phyloP scores from a whole-genome alignment of 2,888 invertebrate species.

The Atrina japonica region DNA sequence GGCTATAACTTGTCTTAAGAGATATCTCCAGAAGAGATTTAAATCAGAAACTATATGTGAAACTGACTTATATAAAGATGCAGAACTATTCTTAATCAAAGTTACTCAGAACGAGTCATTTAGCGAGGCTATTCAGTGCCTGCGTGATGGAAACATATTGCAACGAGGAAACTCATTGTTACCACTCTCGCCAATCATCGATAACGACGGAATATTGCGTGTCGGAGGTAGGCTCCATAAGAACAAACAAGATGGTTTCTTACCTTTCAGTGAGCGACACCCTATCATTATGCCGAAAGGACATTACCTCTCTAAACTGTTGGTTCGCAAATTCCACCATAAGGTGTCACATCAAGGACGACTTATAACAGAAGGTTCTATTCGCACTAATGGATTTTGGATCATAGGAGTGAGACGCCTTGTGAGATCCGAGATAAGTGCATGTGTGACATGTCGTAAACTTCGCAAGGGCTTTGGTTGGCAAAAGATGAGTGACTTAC shows the following conservation, averaged over 20 bases:
- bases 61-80: not conserved
- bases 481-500: constrained; percentile 32
- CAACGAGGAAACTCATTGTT: constrained; percentile 1
- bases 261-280: not conserved
- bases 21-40: not conserved
- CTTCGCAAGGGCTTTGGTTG: not conserved
- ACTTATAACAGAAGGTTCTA: constrained; percentile 32
- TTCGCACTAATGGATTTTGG: constrained; percentile 30
- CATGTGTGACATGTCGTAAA: constrained; percentile 26
- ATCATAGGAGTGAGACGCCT: constrained; percentile 4
- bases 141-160: not conserved
- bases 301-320: constrained; percentile 18
- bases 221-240: constrained; percentile 26
- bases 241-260: not conserved
- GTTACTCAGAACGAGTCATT: not conserved
- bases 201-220: constrained; percentile 11
- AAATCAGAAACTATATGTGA: not conserved
- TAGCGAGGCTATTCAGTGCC: not conserved
- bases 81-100: constrained; percentile 4
- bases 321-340: constrained; percentile 29
- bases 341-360: constrained; percentile 37
- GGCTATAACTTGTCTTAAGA: constrained; percentile 4
- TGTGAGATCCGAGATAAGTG: constrained; percentile 1
- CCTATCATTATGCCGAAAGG: constrained; percentile 27
- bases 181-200: constrained; percentile 6